Base-by-base conservation (phyloP, 2,797 vertebrate species). In the Lophotriccus pileatus region DNA sequence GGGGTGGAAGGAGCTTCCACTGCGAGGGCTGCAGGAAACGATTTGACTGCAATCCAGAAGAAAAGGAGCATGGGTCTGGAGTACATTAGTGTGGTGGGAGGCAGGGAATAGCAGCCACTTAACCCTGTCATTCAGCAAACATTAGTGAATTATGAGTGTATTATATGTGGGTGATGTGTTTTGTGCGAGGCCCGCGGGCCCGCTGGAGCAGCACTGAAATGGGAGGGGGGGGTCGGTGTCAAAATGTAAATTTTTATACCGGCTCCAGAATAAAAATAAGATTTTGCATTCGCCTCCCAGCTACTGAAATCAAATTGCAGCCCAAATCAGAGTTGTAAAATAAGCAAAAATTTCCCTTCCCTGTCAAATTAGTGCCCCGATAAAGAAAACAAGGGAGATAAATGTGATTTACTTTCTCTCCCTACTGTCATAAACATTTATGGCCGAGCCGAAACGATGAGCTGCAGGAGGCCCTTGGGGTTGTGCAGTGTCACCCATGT, bases 81-180 rank as follows among this genome's bases (percentile, higher is more conserved):
- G 94, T 81, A 64, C 90, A 97, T 97, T 96, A 96, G 96, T 96
- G 94, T 91, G 87, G 83, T 92, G 95, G 95, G 95, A 96, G 93
- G 83, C 90, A 72, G 95, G 96, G 97, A 97, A 95, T 96, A 96
- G 95, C 93, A 96, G 94, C 93, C 96, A 96, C 94, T 97, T 97
- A 97, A 97, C 96, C 97, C 95, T 92, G 94, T 96, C 97, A 96
- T 94, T 96, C 93, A 88, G 96, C 97, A 95, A 96, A 96, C 95
- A 96, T 96, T 94, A 95, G 95, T 97, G 96, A 97, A 87, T 95
- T 96, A 97, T 95, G 95, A 94, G 96, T 69, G 95, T 74, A 82
- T 89, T 95, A 79, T 68, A 62, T 18, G 94, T 78, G 94, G 94
- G 94, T 82, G 84, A 56, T 91, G 95, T 74, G 86, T 82, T 85